phyloP scores from a whole-genome alignment of 2,113 vertebrate species.

The Tetrax tetrax region DNA sequence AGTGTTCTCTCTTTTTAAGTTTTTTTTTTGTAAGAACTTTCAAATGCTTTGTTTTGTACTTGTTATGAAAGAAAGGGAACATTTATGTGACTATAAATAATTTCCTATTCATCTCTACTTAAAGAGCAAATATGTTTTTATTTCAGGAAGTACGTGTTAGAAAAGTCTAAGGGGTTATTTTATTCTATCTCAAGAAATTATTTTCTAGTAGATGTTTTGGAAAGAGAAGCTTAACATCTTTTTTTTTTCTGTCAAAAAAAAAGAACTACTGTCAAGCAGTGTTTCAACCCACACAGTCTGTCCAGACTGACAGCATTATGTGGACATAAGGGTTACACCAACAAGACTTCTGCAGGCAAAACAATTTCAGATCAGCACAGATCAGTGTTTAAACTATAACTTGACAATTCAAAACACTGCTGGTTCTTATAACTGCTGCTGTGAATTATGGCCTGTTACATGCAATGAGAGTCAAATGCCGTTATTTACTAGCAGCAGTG shows the following conservation, averaged over 20 bases:
- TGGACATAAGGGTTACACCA: neutral
- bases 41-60: neutral
- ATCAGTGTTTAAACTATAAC: neutral
- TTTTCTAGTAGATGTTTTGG: neutral
- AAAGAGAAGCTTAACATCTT: neutral
- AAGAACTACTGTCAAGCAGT: neutral
- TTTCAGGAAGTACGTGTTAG: neutral
- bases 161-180: neutral
- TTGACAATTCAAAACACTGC: neutral
- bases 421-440: neutral
- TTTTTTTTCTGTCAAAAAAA: neutral
- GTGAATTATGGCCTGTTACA: neutral
- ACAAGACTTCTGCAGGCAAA: neutral
- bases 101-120: neutral
- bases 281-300: neutral
- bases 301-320: neutral
- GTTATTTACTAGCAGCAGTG: neutral
- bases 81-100: neutral
- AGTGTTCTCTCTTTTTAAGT: neutral
- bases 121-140: neutral
- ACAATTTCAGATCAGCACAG: neutral
- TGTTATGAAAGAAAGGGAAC: neutral
- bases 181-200: neutral
- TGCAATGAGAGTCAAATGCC: neutral
- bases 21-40: neutral